phyloP scores from a whole-genome alignment of 2,888 invertebrate genomes.

The Epicampocera succincta region DNA sequence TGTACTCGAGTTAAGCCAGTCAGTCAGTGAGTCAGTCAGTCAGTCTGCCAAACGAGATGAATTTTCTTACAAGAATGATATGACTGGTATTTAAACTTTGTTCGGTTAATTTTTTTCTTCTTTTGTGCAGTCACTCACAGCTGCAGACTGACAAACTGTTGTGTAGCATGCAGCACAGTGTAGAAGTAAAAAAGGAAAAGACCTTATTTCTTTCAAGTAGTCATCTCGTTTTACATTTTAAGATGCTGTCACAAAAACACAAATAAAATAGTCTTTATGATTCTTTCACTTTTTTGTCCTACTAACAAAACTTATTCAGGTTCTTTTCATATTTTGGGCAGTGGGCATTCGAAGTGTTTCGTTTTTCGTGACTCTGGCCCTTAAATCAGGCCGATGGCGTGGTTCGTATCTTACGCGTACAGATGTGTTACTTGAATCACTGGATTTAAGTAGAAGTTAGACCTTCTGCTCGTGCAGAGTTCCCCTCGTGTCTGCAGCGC shows the following conservation, averaged over 20 bases:
- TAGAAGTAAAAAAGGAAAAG: slow-evolving; percentile 51
- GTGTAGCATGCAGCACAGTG: no score
- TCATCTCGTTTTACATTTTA: slow-evolving; percentile 50
- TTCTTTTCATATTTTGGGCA: background rate
- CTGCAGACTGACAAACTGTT: background rate
- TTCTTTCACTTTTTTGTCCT: background rate
- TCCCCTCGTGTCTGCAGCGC: no score
- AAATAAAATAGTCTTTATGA: slow-evolving; percentile 22
- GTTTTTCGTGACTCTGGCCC: no score
- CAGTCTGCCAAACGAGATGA: background rate
- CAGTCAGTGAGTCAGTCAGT: slow-evolving; percentile 38
- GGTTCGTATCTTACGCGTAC: no score
- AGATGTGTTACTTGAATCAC: no score
- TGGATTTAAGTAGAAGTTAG: no score
- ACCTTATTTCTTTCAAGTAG: slow-evolving; percentile 63
- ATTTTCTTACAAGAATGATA: slow-evolving; percentile 2
- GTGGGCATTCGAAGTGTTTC: background rate
- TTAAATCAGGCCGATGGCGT: no score
- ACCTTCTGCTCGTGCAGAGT: no score
- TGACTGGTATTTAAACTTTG: slow-evolving; percentile 18
- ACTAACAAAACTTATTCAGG: background rate
- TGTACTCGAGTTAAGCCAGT: slow-evolving; percentile 61
- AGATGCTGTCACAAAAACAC: slow-evolving; percentile 35
- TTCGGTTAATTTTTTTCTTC: no score
- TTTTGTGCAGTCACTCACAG: background rate